A percentile compares a stretch with the other conserved stretches of the same genome.
Evolutionary conservation across 2,888 invertebrate species (phyloP).

Genomic region (Dicyrtoma fusca): DNA sequence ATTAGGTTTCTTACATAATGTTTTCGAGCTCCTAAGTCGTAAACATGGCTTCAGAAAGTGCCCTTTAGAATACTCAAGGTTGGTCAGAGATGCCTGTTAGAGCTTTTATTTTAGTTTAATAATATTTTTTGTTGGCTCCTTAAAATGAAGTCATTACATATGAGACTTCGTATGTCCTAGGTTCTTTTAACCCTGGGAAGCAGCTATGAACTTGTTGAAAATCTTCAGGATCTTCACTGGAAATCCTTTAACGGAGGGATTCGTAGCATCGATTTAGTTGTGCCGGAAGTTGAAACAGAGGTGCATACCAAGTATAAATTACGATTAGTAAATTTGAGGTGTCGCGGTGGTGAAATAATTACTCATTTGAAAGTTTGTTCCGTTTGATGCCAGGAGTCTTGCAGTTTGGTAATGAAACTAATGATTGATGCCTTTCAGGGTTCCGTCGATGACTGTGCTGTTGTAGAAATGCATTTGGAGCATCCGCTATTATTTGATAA

Average conservation of each 20-base stretch:
- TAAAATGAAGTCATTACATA: neutral
- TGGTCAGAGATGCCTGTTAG: no score
- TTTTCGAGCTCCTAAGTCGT: no score
- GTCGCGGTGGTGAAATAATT: no score
- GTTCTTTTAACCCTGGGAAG: conserved; percentile 59
- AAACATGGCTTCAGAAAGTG: no score
- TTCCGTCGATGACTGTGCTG: conserved; percentile 68
- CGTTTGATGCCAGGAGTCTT: no score
- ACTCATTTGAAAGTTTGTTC: no score
- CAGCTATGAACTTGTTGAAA: conserved; percentile 68
- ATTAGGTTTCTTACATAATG: no score
- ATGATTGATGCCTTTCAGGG: conserved; percentile 51
- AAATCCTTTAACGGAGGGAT: conserved; percentile 65
- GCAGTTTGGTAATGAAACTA: neutral
- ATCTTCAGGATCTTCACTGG: conserved; percentile 68
- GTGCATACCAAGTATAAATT: no score
- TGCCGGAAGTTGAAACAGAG: conserved; percentile 67
- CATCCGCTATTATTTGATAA: conserved; percentile 73
- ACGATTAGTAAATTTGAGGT: no score
- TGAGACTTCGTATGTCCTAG: conserved; percentile 31
- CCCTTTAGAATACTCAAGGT: no score
- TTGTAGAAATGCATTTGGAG: conserved; percentile 74
- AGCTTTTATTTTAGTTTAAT: no score
- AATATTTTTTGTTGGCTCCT: no score
- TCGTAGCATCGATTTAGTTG: conserved; percentile 55